These are phyloP conservation scores for Rhyacophila brunnea DNA, from an alignment of 1,140 invertebrate species.

Conservation along the genomic window DNA sequence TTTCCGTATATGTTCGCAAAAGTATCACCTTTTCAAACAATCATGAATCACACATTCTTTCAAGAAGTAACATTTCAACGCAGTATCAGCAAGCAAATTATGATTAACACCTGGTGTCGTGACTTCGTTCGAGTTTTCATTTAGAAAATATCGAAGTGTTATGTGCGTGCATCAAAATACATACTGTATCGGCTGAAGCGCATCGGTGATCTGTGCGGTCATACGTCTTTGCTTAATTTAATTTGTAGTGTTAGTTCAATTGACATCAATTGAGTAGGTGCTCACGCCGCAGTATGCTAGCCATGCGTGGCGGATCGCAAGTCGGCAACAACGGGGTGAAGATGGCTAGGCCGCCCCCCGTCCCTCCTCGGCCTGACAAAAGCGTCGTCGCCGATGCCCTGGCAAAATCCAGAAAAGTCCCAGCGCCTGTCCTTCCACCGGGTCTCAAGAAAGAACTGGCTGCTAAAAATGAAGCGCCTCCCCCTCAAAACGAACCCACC, in stretches of 20 bases:
- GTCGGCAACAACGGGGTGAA: constrained; percentile 25
- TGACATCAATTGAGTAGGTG: constrained; percentile 20
- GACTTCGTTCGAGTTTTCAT: no score
- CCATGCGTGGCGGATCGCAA: constrained; percentile 32
- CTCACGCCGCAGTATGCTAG: constrained; percentile 23
- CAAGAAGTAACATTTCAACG: no score
- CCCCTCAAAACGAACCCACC: constrained; percentile 45
- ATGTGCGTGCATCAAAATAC: background rate
- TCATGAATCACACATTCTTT: no score
- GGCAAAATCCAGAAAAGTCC: constrained; percentile 58
- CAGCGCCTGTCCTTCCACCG: constrained; percentile 55
- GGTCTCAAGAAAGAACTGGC: constrained; percentile 43
- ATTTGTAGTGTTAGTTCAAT: constrained; percentile 28
- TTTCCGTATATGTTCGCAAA: no score
- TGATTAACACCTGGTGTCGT: no score
- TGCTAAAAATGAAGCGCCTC: constrained; percentile 48
- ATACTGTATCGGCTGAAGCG: background rate
- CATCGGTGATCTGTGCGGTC: background rate
- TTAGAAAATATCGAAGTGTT: no score
- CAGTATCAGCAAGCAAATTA: no score
- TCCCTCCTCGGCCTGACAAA: constrained; percentile 69
- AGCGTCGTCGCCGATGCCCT: constrained; percentile 68
- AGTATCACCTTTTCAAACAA: no score
- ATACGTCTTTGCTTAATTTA: constrained; percentile 28
- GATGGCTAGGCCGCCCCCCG: constrained; percentile 63